Evolutionary conservation across 2,113 vertebrate species (phyloP), one percentile per base, ranked within the genome.

Genomic region (Chloebia gouldiae): DNA sequence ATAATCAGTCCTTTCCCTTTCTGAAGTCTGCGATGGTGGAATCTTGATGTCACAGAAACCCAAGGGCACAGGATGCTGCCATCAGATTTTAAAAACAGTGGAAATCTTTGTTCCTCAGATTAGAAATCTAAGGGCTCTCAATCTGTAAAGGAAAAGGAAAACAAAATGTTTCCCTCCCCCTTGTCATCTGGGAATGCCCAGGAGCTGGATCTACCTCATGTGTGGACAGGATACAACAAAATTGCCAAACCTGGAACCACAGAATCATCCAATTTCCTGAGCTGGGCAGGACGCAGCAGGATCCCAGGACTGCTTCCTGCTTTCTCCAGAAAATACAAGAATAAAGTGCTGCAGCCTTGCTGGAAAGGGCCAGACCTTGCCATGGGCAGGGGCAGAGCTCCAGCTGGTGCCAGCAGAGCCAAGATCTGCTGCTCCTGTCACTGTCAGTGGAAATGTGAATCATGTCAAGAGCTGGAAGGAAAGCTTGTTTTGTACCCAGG

Each of bases 271-370:
- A 1, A 10, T 3, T 10, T 35, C 24, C 54, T 10, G 57, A 10
- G 57, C 68, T 17, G 81, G 56, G 3, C 66, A 53, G 60, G 47
- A 14, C 5, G 8, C 68, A 17, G 31, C 66, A 25, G 45, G 6
- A 17, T 2, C 47, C 68, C 1, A 0, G 47, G 12, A 2, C 39
- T 6, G 2, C 15, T 13, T 37, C 17, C 39, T 44, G 33, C 47
- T 33, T 7, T 14, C 68, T 7, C 3, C 11, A 18, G 47, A 5
- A 15, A 10, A 31, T 30, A 1, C 21, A 4, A 4, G 21, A 37
- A 21, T 2, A 0, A 13, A 45, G 49, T 0, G 11, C 53, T 54
- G 68, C 70, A 76, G 80, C 49, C 31, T 24, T 2, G 15, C 60
- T 73, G 88, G 64, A 6, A 24, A 64, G 40, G 68, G 49, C 20